Evolutionary conservation across 2,888 invertebrate genomes (phyloP).

Genomic region (Spisula solida): DNA sequence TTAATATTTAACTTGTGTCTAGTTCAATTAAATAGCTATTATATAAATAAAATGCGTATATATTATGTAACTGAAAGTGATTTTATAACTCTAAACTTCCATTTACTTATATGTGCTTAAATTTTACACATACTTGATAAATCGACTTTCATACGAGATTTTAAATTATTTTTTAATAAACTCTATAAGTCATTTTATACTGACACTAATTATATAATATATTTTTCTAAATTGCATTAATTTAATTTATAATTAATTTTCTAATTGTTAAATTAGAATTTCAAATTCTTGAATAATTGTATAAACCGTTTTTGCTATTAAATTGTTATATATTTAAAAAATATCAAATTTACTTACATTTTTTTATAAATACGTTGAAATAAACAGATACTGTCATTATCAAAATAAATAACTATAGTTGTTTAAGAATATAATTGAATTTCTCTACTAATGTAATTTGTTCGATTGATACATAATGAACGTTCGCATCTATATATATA

Average conservation of each 20-base stretch:
- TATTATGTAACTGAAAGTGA: too few species aligned
- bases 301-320: background rate
- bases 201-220: too few species aligned
- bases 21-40: background rate
- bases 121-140: too few species aligned
- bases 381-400: background rate
- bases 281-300: background rate
- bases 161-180: too few species aligned
- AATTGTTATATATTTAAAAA: background rate
- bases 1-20: too few species aligned
- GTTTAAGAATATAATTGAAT: background rate
- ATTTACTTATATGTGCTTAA: too few species aligned
- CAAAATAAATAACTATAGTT: background rate
- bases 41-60: background rate
- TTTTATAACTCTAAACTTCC: too few species aligned
- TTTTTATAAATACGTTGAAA: background rate
- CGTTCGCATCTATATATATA: background rate
- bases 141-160: too few species aligned
- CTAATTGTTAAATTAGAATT: background rate
- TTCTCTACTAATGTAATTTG: background rate
- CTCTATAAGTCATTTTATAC: too few species aligned
- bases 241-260: background rate
- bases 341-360: slow-evolving; percentile 8
- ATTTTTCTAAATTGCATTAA: background rate
- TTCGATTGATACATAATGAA: background rate